These are phyloP conservation scores for Urosaurus nigricauda DNA, from an alignment of 2,797 vertebrate species.

Conservation along the genomic window DNA sequence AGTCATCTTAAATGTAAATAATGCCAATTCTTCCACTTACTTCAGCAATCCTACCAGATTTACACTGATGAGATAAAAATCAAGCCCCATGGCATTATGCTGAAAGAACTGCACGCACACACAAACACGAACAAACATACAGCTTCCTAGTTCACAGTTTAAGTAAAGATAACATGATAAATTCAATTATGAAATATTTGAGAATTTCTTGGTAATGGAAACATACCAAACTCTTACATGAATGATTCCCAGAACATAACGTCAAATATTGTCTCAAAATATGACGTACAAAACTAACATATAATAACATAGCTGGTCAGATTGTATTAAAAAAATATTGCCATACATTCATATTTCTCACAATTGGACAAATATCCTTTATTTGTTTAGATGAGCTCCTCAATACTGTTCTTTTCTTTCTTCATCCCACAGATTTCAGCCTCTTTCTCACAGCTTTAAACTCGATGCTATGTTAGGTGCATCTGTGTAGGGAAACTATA, in stretches of 20 bases:
- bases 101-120: constrained; percentile 34
- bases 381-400: not conserved
- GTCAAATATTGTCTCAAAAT: not conserved
- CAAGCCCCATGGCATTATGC: not conserved
- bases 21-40: constrained; percentile 12
- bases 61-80: constrained; percentile 1
- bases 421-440: not conserved
- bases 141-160: not conserved
- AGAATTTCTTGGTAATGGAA: not conserved
- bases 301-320: not conserved
- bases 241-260: not conserved
- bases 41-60: constrained; percentile 13
- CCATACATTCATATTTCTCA: not conserved
- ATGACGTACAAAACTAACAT: not conserved
- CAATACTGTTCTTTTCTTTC: not conserved
- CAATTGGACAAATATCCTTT: not conserved
- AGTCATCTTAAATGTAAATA: not conserved
- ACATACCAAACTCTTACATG: not conserved
- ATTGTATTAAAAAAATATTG: not conserved
- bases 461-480: too few relatives aligned
- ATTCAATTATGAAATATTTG: not conserved
- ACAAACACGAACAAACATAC: not conserved
- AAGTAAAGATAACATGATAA: not conserved
- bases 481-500: too few relatives aligned
- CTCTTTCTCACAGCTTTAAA: not conserved